Conservation (phyloP, 1,140 invertebrate species). For the Eupristina koningsbergeri region DNA sequence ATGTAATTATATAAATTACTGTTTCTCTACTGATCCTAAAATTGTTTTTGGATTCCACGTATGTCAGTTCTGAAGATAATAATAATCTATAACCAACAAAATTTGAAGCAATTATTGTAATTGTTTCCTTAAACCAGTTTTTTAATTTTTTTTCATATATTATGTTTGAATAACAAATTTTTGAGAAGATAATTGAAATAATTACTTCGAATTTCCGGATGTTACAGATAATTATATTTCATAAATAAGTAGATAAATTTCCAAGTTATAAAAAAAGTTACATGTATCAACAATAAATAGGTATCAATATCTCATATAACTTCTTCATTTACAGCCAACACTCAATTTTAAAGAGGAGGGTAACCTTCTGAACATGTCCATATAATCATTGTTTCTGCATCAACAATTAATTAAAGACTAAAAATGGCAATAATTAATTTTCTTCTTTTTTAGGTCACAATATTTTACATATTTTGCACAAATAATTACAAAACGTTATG, state of each 20-base stretch:
- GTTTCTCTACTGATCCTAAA: slow-evolving; percentile 9
- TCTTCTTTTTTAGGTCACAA: not conserved
- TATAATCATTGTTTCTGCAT: not conserved
- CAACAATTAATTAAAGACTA: not conserved
- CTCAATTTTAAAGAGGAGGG: not conserved
- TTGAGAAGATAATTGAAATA: slow-evolving; percentile 24
- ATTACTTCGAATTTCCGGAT: slow-evolving; percentile 21
- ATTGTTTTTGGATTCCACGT: slow-evolving; percentile 16
- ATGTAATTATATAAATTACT: slow-evolving; percentile 18
- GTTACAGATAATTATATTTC: slow-evolving; percentile 15
- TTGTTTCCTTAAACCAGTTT: slow-evolving; percentile 11
- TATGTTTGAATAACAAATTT: slow-evolving; percentile 28
- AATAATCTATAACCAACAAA: slow-evolving; percentile 9
- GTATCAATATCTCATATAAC: not conserved
- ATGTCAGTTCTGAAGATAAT: slow-evolving; percentile 5
- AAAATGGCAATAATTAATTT: not conserved
- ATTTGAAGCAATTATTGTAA: slow-evolving; percentile 17
- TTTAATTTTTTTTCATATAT: slow-evolving; percentile 8
- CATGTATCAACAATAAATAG: not conserved
- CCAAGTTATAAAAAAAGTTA: not conserved
- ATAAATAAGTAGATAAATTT: slow-evolving; percentile 1
- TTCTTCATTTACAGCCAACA: slow-evolving; percentile 13
- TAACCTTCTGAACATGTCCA: not conserved
- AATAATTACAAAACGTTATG: not conserved
- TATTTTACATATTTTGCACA: not conserved